Conservation (phyloP, 2,888 invertebrate species). For the Pediacus dermestoides region DNA sequence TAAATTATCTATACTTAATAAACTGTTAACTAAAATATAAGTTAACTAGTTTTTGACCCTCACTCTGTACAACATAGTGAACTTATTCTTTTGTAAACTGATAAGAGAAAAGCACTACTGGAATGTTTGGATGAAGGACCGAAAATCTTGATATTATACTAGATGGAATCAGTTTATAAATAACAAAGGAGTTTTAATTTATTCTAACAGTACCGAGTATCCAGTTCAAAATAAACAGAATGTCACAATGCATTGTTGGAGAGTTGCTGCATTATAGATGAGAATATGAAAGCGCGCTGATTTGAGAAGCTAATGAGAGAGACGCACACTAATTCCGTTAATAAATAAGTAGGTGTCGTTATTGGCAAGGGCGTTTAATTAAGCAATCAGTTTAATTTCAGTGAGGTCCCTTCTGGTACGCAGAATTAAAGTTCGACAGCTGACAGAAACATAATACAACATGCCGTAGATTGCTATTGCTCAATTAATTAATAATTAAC, state of each 20-base stretch:
- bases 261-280: constrained; percentile 1
- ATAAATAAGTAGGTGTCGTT: constrained; percentile 23
- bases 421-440: constrained; percentile 25
- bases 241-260: constrained; percentile 1
- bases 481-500: constrained; percentile 21
- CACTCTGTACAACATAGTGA: no score
- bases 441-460: constrained; percentile 26
- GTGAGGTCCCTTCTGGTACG: constrained; percentile 27
- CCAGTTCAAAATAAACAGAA: neutral
- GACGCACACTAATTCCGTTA: constrained; percentile 17
- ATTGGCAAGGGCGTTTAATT: constrained; percentile 27
- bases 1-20: no score
- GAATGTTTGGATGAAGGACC: no score
- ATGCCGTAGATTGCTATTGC: constrained; percentile 21
- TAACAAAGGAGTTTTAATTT: no score
- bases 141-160: no score
- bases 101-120: no score
- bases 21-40: no score
- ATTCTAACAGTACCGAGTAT: no score
- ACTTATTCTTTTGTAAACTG: no score
- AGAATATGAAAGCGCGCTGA: constrained; percentile 1
- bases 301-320: neutral
- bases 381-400: constrained; percentile 31
- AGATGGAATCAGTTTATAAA: no score
- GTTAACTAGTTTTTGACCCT: no score